A percentile compares a stretch with the other conserved stretches of the same genome.
Conservation (phyloP, 2,113 vertebrate species). For the Heptranchias perlo region DNA sequence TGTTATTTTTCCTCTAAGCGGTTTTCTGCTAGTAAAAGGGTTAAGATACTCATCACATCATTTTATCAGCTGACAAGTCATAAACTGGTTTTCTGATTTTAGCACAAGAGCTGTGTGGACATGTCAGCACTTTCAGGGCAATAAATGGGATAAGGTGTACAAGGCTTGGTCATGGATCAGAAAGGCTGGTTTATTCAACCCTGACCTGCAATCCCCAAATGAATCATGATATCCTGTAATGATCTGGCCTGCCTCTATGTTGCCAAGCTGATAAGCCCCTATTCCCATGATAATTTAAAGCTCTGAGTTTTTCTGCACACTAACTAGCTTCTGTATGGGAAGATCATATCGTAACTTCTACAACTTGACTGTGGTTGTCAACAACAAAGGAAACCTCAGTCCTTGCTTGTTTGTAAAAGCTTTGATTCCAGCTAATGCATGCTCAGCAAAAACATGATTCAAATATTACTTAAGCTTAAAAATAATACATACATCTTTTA, state of each 20-base stretch:
- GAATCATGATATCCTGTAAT: constrained; percentile 27
- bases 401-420: not conserved
- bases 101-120: not conserved
- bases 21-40: not conserved
- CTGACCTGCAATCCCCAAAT: constrained; percentile 25
- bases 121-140: constrained; percentile 26
- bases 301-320: not conserved
- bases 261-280: not conserved
- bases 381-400: not conserved
- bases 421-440: not conserved
- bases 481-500: not conserved
- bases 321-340: not conserved
- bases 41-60: constrained; percentile 24
- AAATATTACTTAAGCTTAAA: not conserved
- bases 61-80: constrained; percentile 7
- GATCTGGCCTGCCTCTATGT: not conserved
- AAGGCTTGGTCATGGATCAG: not conserved
- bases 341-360: not conserved
- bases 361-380: not conserved
- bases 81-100: not conserved
- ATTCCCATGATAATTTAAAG: not conserved
- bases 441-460: not conserved
- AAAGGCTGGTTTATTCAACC: not conserved
- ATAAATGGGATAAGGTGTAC: constrained; percentile 6
- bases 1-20: not conserved